Conservation (phyloP, 1,140 invertebrate genomes). For the Ridgeia piscesae region DNA sequence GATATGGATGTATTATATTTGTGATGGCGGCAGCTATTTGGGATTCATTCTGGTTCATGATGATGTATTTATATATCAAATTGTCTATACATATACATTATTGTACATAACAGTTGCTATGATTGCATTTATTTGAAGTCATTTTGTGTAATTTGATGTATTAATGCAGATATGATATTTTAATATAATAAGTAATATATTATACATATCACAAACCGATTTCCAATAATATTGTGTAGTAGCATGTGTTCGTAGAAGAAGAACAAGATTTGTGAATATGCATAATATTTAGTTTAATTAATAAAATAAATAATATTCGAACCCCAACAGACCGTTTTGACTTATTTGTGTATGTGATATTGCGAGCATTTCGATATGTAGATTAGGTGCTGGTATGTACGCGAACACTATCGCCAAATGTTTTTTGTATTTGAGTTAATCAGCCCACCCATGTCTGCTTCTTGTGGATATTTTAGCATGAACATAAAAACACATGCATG, state of each 20-base stretch:
- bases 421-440: too few species aligned
- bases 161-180: not conserved
- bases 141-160: not conserved
- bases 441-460: too few species aligned
- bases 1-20: not conserved
- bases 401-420: too few species aligned
- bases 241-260: not conserved
- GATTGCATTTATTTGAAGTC: not conserved
- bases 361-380: not conserved
- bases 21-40: not conserved
- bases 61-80: not conserved
- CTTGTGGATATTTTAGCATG: too few species aligned
- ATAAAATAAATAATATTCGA: not conserved
- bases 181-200: not conserved
- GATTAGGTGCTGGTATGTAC: too few species aligned
- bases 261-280: not conserved
- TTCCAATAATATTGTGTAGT: not conserved
- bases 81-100: not conserved
- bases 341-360: not conserved
- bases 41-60: not conserved
- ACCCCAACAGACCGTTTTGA: not conserved
- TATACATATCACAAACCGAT: not conserved
- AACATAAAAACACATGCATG: not conserved
- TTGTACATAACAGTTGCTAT: not conserved
- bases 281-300: not conserved